A percentile compares a stretch with the other conserved stretches of the same genome.
Conservation (phyloP, 2,797 vertebrate species). For the Buphagus erythrorhynchus region DNA sequence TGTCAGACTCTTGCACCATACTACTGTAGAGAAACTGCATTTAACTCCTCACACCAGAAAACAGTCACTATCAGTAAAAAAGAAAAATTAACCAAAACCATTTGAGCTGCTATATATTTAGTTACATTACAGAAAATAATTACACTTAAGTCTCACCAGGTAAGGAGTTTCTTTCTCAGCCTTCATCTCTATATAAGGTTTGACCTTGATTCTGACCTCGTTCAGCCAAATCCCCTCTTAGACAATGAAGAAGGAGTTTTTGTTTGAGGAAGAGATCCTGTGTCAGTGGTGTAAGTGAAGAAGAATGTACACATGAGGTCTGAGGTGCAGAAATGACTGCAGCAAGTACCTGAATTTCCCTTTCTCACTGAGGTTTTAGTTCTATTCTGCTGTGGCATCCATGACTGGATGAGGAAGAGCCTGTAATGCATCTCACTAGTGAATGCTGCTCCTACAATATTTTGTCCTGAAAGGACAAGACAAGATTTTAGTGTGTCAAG, state of each 20-base stretch:
- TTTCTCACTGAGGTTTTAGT: neutral
- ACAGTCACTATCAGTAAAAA: slow-evolving; percentile 75
- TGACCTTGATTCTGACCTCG: neutral
- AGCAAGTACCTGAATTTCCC: neutral
- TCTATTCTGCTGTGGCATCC: neutral
- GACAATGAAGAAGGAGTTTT: neutral
- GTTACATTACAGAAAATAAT: slow-evolving; percentile 39
- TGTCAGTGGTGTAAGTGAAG: neutral
- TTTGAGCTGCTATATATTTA: neutral
- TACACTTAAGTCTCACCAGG: slow-evolving; percentile 55
- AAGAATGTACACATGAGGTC: neutral
- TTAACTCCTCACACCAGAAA: slow-evolving; percentile 77
- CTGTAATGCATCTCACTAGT: neutral
- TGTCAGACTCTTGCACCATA: neutral
- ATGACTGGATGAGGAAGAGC: neutral
- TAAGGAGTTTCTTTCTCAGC: slow-evolving; percentile 70
- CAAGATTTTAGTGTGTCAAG: neutral
- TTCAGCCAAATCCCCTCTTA: neutral
- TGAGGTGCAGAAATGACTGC: neutral
- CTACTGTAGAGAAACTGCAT: slow-evolving; percentile 71
- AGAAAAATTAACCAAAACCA: neutral
- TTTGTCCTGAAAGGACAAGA: neutral
- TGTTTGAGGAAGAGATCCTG: neutral
- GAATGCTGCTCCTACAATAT: neutral
- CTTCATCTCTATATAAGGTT: neutral